Conservation (phyloP, 2,888 invertebrate genomes). For the Enoplolaimus lenunculus region DNA sequence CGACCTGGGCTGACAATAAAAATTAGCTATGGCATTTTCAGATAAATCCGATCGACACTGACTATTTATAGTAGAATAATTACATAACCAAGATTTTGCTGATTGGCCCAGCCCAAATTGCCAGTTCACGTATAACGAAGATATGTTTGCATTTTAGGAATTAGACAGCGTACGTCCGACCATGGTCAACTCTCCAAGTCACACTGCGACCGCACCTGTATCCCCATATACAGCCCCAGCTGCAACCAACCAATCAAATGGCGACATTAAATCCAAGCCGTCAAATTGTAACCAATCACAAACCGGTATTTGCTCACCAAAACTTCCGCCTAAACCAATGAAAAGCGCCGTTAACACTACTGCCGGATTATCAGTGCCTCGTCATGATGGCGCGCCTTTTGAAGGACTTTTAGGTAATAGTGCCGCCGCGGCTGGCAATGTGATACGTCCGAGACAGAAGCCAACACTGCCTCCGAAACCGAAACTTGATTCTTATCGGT, state of each 20-base stretch:
- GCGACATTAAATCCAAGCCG: too few species aligned
- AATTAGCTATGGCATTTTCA: too few species aligned
- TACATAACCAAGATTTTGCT: too few species aligned
- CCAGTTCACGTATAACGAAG: too few species aligned
- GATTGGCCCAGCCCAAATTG: too few species aligned
- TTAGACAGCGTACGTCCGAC: constrained; percentile 13
- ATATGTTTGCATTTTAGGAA: constrained; percentile 6
- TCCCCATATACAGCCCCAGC: neutral
- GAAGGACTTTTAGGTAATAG: too few species aligned
- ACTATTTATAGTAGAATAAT: too few species aligned
- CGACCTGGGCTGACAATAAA: too few species aligned
- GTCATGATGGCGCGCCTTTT: neutral
- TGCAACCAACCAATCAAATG: neutral
- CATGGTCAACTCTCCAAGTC: neutral
- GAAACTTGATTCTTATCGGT: constrained; percentile 71
- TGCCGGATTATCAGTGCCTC: neutral
- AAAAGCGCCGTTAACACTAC: too few species aligned
- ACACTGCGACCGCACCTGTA: neutral
- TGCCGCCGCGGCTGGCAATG: neutral
- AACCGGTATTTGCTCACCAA: neutral
- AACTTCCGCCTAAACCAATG: neutral
- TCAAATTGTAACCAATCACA: too few species aligned
- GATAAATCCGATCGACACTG: too few species aligned
- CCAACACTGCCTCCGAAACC: constrained; percentile 46
- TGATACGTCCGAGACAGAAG: constrained; percentile 10